A percentile compares a stretch with the other conserved stretches of the same genome.
Evolutionary conservation across 1,140 invertebrate species (phyloP).

Genomic region (Aphaenogaster ashmeadi): DNA sequence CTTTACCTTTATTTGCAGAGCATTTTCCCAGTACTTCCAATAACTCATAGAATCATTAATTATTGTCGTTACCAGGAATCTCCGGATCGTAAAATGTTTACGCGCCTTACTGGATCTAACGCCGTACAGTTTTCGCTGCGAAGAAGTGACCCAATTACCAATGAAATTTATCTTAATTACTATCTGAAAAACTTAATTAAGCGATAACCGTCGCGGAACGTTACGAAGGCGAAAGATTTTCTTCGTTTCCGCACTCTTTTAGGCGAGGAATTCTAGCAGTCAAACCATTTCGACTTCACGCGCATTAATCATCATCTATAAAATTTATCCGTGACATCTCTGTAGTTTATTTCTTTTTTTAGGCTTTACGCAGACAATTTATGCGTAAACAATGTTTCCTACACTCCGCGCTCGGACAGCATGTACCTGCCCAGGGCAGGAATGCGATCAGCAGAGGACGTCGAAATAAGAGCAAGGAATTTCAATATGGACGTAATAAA

Average conservation of each 20-base stretch:
- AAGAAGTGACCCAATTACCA: constrained; percentile 53
- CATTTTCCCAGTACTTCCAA: constrained; percentile 4
- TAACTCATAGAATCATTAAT: constrained; percentile 44
- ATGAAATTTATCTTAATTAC: constrained; percentile 60
- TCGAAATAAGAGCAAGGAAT: constrained; percentile 69
- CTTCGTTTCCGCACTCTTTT: neutral
- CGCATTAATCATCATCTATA: constrained; percentile 17
- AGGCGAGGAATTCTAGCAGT: neutral
- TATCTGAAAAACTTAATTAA: constrained; percentile 63
- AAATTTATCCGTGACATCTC: neutral
- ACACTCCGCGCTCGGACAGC: neutral
- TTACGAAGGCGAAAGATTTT: constrained; percentile 34
- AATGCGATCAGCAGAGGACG: constrained; percentile 49
- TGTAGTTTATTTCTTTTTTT: neutral
- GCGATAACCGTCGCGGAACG: constrained; percentile 35
- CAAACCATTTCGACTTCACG: neutral
- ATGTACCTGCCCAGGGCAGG: constrained; percentile 6
- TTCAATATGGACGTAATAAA: constrained; percentile 75
- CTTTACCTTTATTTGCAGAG: constrained; percentile 12
- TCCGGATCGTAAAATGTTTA: constrained; percentile 54
- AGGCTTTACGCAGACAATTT: neutral
- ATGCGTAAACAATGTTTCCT: constrained; percentile 1
- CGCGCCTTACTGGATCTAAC: neutral
- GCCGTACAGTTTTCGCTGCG: neutral
- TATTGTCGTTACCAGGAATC: constrained; percentile 28